Evolutionary conservation across 1,140 invertebrate species (phyloP).

Genomic region (Papilio aristodemus): DNA sequence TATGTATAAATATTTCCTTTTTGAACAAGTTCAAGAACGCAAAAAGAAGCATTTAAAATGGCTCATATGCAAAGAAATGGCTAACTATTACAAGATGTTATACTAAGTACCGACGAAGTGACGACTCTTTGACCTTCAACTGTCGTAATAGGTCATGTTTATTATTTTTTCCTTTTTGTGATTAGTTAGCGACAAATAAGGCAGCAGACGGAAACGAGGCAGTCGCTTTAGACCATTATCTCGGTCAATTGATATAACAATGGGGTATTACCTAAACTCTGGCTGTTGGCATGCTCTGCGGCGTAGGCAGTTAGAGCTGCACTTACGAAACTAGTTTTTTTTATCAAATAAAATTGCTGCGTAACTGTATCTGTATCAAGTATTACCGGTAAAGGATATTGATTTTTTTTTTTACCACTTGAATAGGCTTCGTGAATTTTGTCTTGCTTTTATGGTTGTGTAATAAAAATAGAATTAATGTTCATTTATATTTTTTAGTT

Average conservation of each 20-base stretch:
- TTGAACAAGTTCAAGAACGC: background rate
- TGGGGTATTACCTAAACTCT: conserved; percentile 15
- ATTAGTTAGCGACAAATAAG: conserved; percentile 6
- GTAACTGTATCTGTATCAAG: conserved; percentile 5
- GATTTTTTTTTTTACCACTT: background rate
- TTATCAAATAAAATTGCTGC: conserved; percentile 7
- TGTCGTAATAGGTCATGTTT: background rate
- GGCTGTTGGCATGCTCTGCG: conserved; percentile 3
- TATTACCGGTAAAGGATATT: background rate
- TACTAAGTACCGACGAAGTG: background rate
- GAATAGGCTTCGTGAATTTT: background rate
- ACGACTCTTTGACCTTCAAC: conserved; percentile 15
- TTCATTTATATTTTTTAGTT: background rate
- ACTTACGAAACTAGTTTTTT: conserved; percentile 7
- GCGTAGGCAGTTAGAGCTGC: conserved; percentile 7
- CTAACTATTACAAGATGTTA: background rate
- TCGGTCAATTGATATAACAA: conserved; percentile 22
- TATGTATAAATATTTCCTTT: too few species aligned
- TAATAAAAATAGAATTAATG: background rate
- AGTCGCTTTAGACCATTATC: conserved; percentile 2
- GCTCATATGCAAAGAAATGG: background rate
- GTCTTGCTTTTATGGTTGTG: background rate
- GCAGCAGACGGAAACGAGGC: background rate
- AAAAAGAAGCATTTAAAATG: background rate
- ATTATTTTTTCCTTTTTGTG: conserved; percentile 19